These are phyloP conservation scores for Zootermopsis nevadensis DNA, from an alignment of 2,888 invertebrate genomes.

Conservation along the genomic window DNA sequence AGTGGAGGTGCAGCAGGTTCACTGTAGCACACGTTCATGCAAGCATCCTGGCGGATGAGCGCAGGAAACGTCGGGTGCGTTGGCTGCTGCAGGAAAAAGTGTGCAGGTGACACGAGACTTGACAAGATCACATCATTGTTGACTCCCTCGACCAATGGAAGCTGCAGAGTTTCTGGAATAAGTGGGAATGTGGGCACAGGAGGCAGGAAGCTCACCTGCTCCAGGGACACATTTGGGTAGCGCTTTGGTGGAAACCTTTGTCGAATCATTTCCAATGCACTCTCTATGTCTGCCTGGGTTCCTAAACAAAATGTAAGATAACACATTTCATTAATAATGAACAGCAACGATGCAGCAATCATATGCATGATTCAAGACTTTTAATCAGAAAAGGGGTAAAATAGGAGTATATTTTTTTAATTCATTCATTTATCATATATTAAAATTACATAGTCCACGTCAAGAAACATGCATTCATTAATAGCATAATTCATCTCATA, in stretches of 20 bases:
- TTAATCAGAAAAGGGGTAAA: too few relatives aligned
- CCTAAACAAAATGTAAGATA: constrained; percentile 65
- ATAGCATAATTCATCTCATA: too few relatives aligned
- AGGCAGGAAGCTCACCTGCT: constrained; percentile 65
- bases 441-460: too few relatives aligned
- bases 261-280: constrained; percentile 85
- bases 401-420: too few relatives aligned
- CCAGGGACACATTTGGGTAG: constrained; percentile 83
- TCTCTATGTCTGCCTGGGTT: constrained; percentile 79
- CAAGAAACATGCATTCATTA: too few relatives aligned
- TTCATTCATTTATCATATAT: too few relatives aligned
- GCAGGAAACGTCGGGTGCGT: constrained; percentile 93
- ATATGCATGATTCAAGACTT: not conserved
- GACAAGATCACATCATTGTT: constrained; percentile 93
- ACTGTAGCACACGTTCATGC: constrained; percentile 86
- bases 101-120: constrained; percentile 86
- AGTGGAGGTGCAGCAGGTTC: constrained; percentile 82
- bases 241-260: constrained; percentile 85
- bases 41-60: constrained; percentile 81
- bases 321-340: too few relatives aligned
- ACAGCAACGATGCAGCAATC: too few relatives aligned
- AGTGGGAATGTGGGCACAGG: constrained; percentile 60
- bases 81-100: constrained; percentile 95
- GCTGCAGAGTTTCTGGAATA: constrained; percentile 72
- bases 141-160: constrained; percentile 90